Base-by-base conservation (phyloP, 1,140 invertebrate genomes). In the Akabosia matsudoensis region DNA sequence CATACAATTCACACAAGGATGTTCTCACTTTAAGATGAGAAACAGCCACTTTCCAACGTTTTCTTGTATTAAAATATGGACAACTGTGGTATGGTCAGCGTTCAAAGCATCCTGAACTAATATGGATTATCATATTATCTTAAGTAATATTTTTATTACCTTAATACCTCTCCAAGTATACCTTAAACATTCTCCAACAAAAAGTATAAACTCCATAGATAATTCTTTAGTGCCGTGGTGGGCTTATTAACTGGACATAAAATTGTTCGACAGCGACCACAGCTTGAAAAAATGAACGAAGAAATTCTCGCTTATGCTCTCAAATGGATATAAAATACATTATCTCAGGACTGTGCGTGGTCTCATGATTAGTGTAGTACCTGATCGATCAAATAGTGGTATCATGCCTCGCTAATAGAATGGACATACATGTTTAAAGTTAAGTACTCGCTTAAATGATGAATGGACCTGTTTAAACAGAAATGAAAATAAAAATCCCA, bases 391-490 rank as follows among this genome's bases (percentile, higher is more conserved):
- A 10, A 45, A 45, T 45, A 45, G 37, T 45, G 37, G 37, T 45
- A 10, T 45, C 37, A 45, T 61, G 24, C 54, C 13, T 24, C 7
- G 14, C 54, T 7, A 61, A 61, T 13, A 16, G n/a, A n/a, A n/a
- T 61, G 54, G 13, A 22, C 54, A 61, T 24, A 24, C 24, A 14
- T 10, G 14, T 61, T 22, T 24, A 16, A 22, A 61, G 24, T 61
- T 45, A 45, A 45, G 54, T 61, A 24, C 52, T 75, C 61, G 75
- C 70, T 78, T 78, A 72, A 73, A 70, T 78, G 77, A 78, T 78
- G 71, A 78, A 78, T 78, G 77, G 71, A 74, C 34, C 67, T 78
- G 34, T 72, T 78, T 78, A 76, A 78, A 75, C n/a, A n/a, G n/a
- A n/a, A n/a, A n/a, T n/a, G n/a, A n/a, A 71, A 78, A 76, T 67